Percentiles rank a stretch among this genome's conserved stretches.
Evolutionary conservation across 1,140 invertebrate species (phyloP).

Genomic region (Drosophila nikananu): DNA sequence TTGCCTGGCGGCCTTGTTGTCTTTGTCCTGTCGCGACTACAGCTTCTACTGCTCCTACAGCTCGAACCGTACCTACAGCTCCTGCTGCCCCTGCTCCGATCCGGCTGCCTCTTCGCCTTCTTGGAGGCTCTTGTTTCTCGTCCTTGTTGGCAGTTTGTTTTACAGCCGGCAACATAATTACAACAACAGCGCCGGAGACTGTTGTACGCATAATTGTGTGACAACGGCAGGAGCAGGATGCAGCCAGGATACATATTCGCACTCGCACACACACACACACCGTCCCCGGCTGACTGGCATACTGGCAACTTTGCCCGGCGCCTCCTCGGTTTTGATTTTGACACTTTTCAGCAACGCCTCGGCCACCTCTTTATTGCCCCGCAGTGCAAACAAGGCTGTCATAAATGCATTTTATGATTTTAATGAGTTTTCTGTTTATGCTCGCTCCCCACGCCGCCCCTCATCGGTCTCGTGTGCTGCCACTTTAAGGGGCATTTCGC

Average conservation of each 20-base stretch:
- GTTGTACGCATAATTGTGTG: constrained; percentile 81
- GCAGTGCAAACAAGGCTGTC: constrained; percentile 75
- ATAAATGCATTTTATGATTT: constrained; percentile 84
- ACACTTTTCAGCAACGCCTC: constrained; percentile 72
- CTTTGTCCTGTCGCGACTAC: constrained; percentile 27
- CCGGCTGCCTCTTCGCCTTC: constrained; percentile 27
- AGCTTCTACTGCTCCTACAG: neutral
- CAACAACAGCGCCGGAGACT: constrained; percentile 70
- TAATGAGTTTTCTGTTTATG: constrained; percentile 83
- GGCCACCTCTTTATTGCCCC: constrained; percentile 65
- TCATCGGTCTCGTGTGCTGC: neutral
- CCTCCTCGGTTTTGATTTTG: constrained; percentile 82
- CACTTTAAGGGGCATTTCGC: constrained; percentile 21
- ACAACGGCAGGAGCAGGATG: constrained; percentile 64
- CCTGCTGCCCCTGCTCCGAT: neutral
- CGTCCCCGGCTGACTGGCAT: constrained; percentile 7
- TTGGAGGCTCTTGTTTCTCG: constrained; percentile 38
- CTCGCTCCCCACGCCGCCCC: constrained; percentile 11
- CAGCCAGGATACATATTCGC: constrained; percentile 60
- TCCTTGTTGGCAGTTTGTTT: constrained; percentile 78
- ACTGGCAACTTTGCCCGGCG: constrained; percentile 61
- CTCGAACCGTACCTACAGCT: neutral
- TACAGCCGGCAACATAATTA: constrained; percentile 76
- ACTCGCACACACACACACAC: constrained; percentile 22
- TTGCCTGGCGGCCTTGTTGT: constrained; percentile 19